Evolutionary conservation across 2,797 vertebrate genomes (phyloP).

Genomic region (Rhynchotus rufescens): DNA sequence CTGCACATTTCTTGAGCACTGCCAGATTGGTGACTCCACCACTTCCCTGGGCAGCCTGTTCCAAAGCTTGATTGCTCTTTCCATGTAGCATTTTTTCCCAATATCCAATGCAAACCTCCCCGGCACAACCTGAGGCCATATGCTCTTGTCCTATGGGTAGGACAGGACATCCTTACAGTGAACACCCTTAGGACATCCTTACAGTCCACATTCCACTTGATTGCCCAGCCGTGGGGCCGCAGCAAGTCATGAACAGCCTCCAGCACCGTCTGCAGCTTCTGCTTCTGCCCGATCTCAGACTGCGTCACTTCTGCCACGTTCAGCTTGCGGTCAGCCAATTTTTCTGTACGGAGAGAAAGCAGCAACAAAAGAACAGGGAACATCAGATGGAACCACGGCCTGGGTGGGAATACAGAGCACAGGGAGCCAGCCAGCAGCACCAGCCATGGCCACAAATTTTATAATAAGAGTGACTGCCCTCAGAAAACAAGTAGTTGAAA

Average conservation of each 20-base stretch:
- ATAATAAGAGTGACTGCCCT: not conserved
- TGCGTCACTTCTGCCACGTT: conserved; percentile 97
- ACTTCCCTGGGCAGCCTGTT: no score
- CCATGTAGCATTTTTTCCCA: no score
- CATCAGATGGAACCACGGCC: not conserved
- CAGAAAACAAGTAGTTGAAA: not conserved
- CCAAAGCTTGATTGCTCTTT: no score
- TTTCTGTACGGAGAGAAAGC: conserved; percentile 81
- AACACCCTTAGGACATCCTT: conserved; percentile 60
- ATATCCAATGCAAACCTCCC: no score
- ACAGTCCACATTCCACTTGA: conserved; percentile 95
- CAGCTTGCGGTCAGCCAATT: conserved; percentile 89
- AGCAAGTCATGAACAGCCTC: conserved; percentile 91
- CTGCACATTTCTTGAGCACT: no score
- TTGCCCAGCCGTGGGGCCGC: conserved; percentile 90
- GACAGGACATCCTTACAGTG: no score
- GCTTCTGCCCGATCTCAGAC: conserved; percentile 95
- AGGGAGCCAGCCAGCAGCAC: not conserved
- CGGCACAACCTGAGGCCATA: no score
- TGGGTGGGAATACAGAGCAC: not conserved
- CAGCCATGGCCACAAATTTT: not conserved
- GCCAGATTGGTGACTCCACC: no score
- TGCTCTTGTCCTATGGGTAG: no score
- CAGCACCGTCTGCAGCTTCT: conserved; percentile 94
- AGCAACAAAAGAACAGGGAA: not conserved